Conservation (phyloP, 2,113 vertebrate genomes). For the Paedocypris sp. region DNA sequence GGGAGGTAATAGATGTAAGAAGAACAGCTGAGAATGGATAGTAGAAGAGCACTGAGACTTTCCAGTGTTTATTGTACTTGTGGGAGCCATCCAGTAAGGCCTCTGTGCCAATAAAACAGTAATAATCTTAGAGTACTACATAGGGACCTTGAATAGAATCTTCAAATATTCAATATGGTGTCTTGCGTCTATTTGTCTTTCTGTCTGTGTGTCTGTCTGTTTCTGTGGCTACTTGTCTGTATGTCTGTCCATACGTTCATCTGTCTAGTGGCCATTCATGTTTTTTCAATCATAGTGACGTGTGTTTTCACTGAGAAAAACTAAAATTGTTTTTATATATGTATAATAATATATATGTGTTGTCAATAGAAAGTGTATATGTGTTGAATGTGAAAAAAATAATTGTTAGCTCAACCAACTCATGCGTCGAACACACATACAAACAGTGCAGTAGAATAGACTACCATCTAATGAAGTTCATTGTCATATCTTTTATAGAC, state of each 20-base stretch:
- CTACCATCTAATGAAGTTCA: neutral
- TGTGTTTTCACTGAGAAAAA: no score
- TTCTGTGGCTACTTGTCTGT: no score
- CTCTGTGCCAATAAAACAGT: conserved; percentile 2
- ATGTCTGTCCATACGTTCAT: no score
- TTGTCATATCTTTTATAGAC: conserved; percentile 5
- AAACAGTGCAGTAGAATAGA: neutral
- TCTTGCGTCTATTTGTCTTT: neutral
- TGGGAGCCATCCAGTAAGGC: conserved; percentile 22
- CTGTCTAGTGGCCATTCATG: no score
- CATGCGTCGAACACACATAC: no score
- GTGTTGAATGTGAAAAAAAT: no score
- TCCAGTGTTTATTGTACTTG: conserved; percentile 22
- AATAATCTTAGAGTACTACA: conserved; percentile 26
- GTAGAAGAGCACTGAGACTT: conserved; percentile 6
- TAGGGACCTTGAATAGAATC: conserved; percentile 10
- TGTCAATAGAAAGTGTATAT: no score
- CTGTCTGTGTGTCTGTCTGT: no score
- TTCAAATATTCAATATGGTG: conserved; percentile 18
- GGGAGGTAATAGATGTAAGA: neutral
- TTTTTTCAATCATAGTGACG: no score
- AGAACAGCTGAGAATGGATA: conserved; percentile 5
- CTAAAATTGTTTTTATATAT: no score
- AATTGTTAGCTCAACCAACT: no score
- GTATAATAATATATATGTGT: no score